Conservation (phyloP, 2,797 vertebrate species). For the Natrix natrix region DNA sequence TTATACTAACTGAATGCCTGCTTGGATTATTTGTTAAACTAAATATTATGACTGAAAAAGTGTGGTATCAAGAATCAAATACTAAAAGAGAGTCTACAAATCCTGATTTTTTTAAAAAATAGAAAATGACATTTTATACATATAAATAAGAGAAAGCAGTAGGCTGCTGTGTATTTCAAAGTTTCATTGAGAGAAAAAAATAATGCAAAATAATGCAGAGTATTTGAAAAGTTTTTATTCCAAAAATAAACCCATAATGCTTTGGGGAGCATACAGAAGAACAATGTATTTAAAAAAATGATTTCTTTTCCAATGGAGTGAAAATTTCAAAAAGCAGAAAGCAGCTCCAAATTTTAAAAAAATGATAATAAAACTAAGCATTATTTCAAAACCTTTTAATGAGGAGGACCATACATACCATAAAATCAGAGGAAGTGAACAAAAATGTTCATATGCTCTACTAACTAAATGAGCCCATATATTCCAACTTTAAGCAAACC, state of each 20-base stretch:
- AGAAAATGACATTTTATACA: background rate
- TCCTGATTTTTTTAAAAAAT: background rate
- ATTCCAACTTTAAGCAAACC: background rate
- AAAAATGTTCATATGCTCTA: background rate
- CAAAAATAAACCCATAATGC: background rate
- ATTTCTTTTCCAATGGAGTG: background rate
- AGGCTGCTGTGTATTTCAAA: background rate
- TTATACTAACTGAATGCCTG: background rate
- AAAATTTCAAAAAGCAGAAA: background rate
- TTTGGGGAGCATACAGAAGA: background rate
- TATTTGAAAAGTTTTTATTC: constrained; percentile 3
- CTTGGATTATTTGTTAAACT: background rate
- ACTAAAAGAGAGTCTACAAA: background rate
- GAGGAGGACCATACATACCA: accelerated
- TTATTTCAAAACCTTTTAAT: background rate
- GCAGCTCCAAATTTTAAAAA: accelerated
- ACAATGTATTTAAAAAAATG: accelerated
- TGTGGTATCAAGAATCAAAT: background rate
- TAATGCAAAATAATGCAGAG: background rate
- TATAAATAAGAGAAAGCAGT: background rate
- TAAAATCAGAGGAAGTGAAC: background rate
- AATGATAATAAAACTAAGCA: accelerated
- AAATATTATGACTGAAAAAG: background rate
- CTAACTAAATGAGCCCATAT: background rate
- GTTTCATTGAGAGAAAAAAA: background rate